Percentiles rank a stretch among this genome's conserved stretches.
Conservation (phyloP, 2,888 invertebrate genomes). For the Cosmopolites sordidus region DNA sequence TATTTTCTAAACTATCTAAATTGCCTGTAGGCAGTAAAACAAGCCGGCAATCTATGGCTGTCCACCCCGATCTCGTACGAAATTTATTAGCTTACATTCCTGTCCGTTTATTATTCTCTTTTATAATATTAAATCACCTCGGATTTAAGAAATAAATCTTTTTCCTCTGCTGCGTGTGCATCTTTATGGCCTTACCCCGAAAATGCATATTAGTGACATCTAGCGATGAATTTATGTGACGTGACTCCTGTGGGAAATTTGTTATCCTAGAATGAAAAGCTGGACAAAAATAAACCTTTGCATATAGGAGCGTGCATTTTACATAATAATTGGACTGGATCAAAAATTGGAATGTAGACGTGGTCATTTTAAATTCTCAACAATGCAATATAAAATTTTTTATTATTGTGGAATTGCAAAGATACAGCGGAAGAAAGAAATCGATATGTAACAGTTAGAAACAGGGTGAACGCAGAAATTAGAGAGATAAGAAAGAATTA, state of each 20-base stretch:
- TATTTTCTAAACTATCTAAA: not conserved
- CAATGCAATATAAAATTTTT: too few species aligned
- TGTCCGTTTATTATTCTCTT: slow-evolving; percentile 2
- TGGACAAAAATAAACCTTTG: too few species aligned
- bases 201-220: not conserved
- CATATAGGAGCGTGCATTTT: too few species aligned
- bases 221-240: slow-evolving; percentile 17
- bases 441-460: too few species aligned
- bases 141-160: slow-evolving; percentile 12
- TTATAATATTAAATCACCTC: slow-evolving; percentile 6
- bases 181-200: not conserved
- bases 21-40: not conserved
- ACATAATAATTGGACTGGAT: too few species aligned
- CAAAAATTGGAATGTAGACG: too few species aligned
- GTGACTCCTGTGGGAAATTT: slow-evolving; percentile 12
- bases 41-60: not conserved
- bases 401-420: too few species aligned
- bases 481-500: too few species aligned
- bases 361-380: too few species aligned
- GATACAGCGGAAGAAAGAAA: too few species aligned
- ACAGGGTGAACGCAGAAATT: too few species aligned
- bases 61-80: not conserved
- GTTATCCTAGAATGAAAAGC: not conserved
- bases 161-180: slow-evolving; percentile 2
- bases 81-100: slow-evolving; percentile 1